Evolutionary conservation across 2,113 vertebrate species (phyloP), one percentile per base, ranked within the genome.

Genomic region (Sitta europaea): DNA sequence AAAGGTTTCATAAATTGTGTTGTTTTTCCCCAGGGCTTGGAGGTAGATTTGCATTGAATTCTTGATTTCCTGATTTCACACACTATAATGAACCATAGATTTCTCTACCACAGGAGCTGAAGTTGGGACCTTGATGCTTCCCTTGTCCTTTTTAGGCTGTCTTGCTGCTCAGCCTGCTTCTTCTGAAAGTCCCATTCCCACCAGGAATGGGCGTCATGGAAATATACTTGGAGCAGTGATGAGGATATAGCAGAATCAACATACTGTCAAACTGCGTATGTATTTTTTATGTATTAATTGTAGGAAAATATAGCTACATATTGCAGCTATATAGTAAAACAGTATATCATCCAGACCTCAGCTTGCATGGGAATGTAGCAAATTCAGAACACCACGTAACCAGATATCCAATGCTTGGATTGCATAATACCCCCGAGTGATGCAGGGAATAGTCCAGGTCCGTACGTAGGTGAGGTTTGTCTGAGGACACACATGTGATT

Each of bases 401-500:
- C 54, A 79, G 18, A 66, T 93, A 66, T 82, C 38, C 47, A 62
- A 12, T 73, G 24, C 43, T 74, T 51, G 28, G 19, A 62, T 66
- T n/a, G 25, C 19, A 8, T 71, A 58, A 86, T 36, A 27, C 23
- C 47, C 76, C 35, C 33, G 67, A 36, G 33, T 5, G 20, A 65
- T 65, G 50, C 53, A 79, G 48, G 14, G 57, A 12, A 14, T 86
- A 31, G 81, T 75, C 38, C 45, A 62, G 47, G 51, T 76, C 42
- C 62, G n/a, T 62, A 85, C 0, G 5, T 87, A 51, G 62, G 70
- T 53, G 74, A 29, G 67, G 87, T 95, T 96, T 95, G 58, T 45
- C 50, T 96, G 77, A 96, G 93, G 91, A 88, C 74, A 68, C 29
- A 38, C 54, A 61, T 1, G 11, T 58, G 70, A 73, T 47, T 85